Evolutionary conservation across 2,113 vertebrate genomes (phyloP), one percentile per base, ranked within the genome.

Genomic region (Prietella phreatophila): DNA sequence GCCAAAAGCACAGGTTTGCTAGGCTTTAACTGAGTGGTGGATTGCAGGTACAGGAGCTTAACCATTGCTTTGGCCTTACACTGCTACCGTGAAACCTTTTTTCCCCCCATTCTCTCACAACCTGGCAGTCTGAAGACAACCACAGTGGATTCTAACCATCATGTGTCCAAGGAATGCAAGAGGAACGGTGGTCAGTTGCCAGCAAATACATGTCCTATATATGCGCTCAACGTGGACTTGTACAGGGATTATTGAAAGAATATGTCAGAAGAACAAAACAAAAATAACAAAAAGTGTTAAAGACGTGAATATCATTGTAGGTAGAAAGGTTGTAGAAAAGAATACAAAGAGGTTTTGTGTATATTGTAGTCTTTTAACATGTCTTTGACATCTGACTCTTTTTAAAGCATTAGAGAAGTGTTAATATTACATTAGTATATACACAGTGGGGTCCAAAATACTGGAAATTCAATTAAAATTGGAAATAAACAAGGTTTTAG

Each of bases 321-420:
- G 94, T 95, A 95, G 93, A 95, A 94, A 93, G 92, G 94, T 93
- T 94, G 95, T 93, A 94, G 93, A 92, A 93, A 93, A 92, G 86
- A 92, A 93, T 94, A 92, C 82, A 91, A 94, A 94, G 90, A 92
- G 90, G 93, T 86, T 84, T 89, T 91, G 89, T 90, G 91, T 94
- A 94, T 94, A 91, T 79, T 89, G 91, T 91, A 93, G 87, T 87
- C 53, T 89, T 92, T 89, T 79, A 85, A 61, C 50, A 87, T 91
- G 91, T 90, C 78, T 84, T 84, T 80, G 89, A 79, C 79, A 56
- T 78, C 60, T 80, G 84, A 89, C 87, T 85, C 69, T 76, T 76
- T 50, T 76, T 76, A 50, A 56, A 78, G 10, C 75, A 50, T 78
- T 78, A 78, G 0, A 78, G 1, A 78, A 58, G 17, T 53, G 56